Conservation (phyloP, 2,888 invertebrate genomes). For the Glaucopsyche alexis region DNA sequence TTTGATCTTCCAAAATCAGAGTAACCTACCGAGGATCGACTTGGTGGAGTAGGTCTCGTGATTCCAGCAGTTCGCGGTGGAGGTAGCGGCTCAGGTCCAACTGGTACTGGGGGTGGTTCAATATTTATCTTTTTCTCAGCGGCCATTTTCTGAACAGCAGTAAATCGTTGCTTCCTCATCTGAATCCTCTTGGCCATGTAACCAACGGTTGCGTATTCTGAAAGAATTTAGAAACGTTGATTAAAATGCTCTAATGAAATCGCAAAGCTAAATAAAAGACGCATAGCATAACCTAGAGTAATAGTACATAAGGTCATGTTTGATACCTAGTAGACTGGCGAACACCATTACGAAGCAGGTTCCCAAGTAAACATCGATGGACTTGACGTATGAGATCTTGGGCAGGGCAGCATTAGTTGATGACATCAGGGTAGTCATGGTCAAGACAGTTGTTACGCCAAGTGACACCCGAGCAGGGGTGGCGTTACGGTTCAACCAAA, state of each 20-base stretch:
- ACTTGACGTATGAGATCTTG: constrained; percentile 98
- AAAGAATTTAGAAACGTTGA: constrained; percentile 45
- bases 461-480: constrained; percentile 96
- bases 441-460: constrained; percentile 97
- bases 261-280: constrained; percentile 3
- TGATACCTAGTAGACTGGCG: constrained; percentile 95
- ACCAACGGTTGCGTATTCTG: constrained; percentile 98
- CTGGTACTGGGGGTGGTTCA: constrained; percentile 85
- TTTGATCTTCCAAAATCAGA: not conserved
- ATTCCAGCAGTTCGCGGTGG: constrained; percentile 84
- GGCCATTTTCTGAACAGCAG: constrained; percentile 93
- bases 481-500: constrained; percentile 97
- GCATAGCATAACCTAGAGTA: not conserved
- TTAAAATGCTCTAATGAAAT: not conserved
- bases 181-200: constrained; percentile 98
- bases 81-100: constrained; percentile 77
- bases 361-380: constrained; percentile 97
- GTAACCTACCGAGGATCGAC: constrained; percentile 65
- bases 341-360: constrained; percentile 99
- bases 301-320: constrained; percentile 26
- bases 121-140: constrained; percentile 92
- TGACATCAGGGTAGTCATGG: constrained; percentile 98
- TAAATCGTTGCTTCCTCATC: constrained; percentile 95
- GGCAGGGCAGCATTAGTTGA: constrained; percentile 97
- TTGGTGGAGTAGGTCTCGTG: constrained; percentile 71